Evolutionary conservation across 2,797 vertebrate species (phyloP).

Genomic region (Hemitrygon akajei): DNA sequence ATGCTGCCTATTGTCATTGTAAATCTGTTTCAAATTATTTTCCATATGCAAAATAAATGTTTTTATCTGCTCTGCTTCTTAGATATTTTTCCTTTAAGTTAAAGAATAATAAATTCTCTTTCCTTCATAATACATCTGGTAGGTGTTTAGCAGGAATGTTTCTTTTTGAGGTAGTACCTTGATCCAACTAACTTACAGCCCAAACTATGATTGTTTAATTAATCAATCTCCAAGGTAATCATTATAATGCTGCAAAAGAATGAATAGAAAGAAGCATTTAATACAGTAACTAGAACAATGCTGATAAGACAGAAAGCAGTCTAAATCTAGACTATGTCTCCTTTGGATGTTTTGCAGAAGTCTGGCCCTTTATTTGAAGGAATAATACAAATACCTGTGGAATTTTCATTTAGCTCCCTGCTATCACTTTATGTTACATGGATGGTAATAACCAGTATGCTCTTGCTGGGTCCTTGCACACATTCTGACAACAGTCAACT

Average conservation of each 20-base stretch:
- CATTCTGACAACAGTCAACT: neutral
- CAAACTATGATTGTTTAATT: constrained; percentile 14
- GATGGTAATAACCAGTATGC: neutral
- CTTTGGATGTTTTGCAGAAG: neutral
- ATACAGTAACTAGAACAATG: neutral
- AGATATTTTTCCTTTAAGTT: neutral
- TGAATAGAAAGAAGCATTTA: neutral
- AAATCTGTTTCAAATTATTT: neutral
- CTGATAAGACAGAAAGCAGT: neutral
- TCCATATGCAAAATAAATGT: neutral
- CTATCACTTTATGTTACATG: neutral
- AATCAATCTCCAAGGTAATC: neutral
- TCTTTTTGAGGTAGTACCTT: neutral
- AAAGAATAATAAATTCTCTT: neutral
- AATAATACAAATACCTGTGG: constrained; percentile 9
- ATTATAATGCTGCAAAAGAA: neutral
- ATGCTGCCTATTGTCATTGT: neutral
- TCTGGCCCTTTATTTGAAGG: neutral
- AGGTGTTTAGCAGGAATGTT: neutral
- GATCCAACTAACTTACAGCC: neutral
- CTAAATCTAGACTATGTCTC: neutral
- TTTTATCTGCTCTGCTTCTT: neutral
- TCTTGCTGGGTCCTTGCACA: neutral
- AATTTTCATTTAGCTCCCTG: constrained; percentile 7
- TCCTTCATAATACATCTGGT: neutral